Evolutionary conservation across 2,113 vertebrate species (phyloP).

Genomic region (Mixornis gularis): DNA sequence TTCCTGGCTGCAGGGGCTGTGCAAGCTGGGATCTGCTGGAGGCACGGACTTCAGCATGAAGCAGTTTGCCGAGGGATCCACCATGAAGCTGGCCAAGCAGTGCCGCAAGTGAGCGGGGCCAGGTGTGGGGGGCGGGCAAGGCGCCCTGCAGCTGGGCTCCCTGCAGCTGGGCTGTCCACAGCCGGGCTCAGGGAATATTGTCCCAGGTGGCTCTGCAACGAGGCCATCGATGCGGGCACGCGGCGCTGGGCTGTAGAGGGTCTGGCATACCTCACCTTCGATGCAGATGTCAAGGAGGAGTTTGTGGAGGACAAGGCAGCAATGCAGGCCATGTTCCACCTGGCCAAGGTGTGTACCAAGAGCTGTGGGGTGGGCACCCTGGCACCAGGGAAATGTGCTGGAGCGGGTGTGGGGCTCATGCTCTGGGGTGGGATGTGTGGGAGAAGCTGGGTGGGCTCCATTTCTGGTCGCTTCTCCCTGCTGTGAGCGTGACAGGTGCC

Average conservation of each 20-base stretch:
- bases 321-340: slow-evolving; percentile 88
- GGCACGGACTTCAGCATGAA: slow-evolving; percentile 99
- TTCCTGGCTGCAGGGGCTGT: slow-evolving; percentile 81
- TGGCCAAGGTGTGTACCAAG: slow-evolving; percentile 79
- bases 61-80: slow-evolving; percentile 97
- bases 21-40: slow-evolving; percentile 93
- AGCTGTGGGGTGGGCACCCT: fast-evolving
- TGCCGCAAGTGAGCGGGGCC: slow-evolving; percentile 86
- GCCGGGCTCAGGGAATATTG: neutral
- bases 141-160: fast-evolving
- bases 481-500: neutral
- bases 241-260: slow-evolving; percentile 95
- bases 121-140: neutral
- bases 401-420: neutral
- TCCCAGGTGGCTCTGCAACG: slow-evolving; percentile 91
- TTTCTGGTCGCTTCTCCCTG: neutral
- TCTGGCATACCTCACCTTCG: slow-evolving; percentile 95
- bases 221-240: slow-evolving; percentile 77
- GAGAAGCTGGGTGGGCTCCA: neutral
- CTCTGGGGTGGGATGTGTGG: too few relatives aligned
- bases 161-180: neutral
- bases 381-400: fast-evolving
- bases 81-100: slow-evolving; percentile 92
- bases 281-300: slow-evolving; percentile 95
- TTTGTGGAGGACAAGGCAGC: slow-evolving; percentile 87